Conservation (phyloP, 2,888 invertebrate genomes). For the Pelosia muscerda region DNA sequence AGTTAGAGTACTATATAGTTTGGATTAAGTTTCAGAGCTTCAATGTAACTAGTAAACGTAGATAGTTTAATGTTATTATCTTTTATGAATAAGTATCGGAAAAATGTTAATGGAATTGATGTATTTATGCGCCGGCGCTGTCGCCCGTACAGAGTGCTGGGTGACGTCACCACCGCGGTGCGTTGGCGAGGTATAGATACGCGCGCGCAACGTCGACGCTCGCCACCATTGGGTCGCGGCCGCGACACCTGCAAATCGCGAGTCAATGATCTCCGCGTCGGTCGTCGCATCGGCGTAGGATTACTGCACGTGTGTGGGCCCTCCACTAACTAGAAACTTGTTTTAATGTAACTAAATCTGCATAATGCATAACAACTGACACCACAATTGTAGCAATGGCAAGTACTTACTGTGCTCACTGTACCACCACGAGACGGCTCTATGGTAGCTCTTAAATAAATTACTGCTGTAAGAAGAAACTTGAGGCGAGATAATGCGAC, state of each 20-base stretch:
- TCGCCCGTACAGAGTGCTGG: conserved; percentile 31
- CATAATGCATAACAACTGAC: conserved; percentile 51
- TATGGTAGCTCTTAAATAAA: conserved; percentile 22
- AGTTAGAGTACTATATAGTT: conserved; percentile 19
- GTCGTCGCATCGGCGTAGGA: conserved; percentile 51
- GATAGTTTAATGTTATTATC: conserved; percentile 31
- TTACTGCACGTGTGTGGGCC: conserved; percentile 58
- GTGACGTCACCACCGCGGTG: conserved; percentile 47
- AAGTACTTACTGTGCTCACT: conserved; percentile 32
- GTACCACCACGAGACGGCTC: conserved; percentile 35
- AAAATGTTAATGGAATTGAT: conserved; percentile 48
- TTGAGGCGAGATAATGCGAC: conserved; percentile 25
- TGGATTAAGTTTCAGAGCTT: conserved; percentile 38
- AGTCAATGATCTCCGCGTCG: conserved; percentile 59
- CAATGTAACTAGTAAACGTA: conserved; percentile 25
- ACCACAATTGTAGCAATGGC: conserved; percentile 50
- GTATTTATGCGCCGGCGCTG: conserved; percentile 68
- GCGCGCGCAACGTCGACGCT: conserved; percentile 42
- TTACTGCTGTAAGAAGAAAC: conserved; percentile 27
- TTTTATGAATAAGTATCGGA: conserved; percentile 29
- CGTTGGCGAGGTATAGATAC: conserved; percentile 25
- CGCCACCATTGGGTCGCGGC: conserved; percentile 52
- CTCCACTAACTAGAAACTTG: conserved; percentile 56
- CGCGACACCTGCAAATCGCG: conserved; percentile 62
- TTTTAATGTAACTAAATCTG: conserved; percentile 57